A percentile compares a stretch with the other conserved stretches of the same genome.
These are phyloP conservation scores for Drosophila infuscata DNA, from an alignment of 2,888 invertebrate genomes.

Conservation along the genomic window DNA sequence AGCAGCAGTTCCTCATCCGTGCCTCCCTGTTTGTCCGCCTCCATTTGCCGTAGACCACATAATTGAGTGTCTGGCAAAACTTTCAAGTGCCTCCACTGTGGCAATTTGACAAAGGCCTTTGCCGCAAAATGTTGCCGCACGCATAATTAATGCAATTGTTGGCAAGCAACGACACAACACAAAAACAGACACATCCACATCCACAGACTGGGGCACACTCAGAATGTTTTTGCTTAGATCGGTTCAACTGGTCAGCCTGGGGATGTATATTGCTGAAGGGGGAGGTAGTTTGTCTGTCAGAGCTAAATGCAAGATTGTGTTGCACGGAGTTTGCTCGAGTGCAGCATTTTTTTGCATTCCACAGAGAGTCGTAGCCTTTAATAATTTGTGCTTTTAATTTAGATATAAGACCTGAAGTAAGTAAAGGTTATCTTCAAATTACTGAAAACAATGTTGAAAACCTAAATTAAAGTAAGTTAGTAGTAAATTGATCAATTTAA, in stretches of 20 bases:
- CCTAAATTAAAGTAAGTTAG: background rate
- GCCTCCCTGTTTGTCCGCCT: background rate
- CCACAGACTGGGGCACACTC: background rate
- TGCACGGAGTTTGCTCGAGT: constrained; percentile 8
- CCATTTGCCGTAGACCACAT: constrained; percentile 37
- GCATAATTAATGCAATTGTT: constrained; percentile 79
- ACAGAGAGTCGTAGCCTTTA: constrained; percentile 15
- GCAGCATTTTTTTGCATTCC: constrained; percentile 20
- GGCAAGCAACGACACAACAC: constrained; percentile 33
- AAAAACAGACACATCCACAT: constrained; percentile 8
- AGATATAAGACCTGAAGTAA: constrained; percentile 1
- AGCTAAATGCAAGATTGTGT: constrained; percentile 51
- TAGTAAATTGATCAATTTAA: background rate
- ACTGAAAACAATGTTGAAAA: background rate
- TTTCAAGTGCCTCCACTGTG: constrained; percentile 51
- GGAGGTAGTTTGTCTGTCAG: background rate
- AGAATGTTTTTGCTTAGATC: constrained; percentile 27
- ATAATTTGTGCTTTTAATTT: constrained; percentile 19
- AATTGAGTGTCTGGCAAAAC: constrained; percentile 65
- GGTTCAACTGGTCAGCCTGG: constrained; percentile 49
- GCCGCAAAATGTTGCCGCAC: constrained; percentile 65
- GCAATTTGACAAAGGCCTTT: constrained; percentile 63
- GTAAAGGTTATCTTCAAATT: background rate
- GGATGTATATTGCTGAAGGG: background rate
- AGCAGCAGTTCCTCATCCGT: constrained; percentile 14